Evolutionary conservation across 1,140 invertebrate species (phyloP).

Genomic region (Drosophila jambulina): DNA sequence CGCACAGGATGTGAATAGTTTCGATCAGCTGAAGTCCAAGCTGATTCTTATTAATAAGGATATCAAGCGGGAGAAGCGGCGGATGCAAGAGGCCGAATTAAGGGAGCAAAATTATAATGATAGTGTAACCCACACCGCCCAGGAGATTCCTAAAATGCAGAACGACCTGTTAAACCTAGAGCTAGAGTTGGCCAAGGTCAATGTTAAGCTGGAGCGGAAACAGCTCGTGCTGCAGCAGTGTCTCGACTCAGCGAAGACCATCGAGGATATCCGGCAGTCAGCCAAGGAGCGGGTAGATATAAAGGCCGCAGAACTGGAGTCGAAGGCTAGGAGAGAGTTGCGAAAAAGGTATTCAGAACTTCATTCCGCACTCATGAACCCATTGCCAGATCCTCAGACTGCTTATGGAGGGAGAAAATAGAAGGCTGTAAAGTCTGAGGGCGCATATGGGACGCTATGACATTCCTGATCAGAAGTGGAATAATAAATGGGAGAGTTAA

Average conservation of each 20-base stretch:
- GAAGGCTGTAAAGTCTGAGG: too few species aligned
- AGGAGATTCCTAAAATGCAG: neutral
- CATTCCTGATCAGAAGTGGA: neutral
- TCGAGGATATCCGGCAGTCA: neutral
- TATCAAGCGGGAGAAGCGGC: too few species aligned
- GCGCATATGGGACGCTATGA: neutral
- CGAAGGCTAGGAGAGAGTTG: rapidly evolving
- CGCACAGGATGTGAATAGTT: too few species aligned
- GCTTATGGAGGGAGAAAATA: too few species aligned
- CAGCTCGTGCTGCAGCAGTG: neutral
- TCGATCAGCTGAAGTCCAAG: rapidly evolving
- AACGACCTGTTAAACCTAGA: neutral
- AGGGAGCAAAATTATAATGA: too few species aligned
- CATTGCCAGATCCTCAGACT: too few species aligned
- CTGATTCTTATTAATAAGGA: rapidly evolving
- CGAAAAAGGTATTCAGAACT: rapidly evolving
- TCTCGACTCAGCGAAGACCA: neutral
- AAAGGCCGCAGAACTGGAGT: neutral
- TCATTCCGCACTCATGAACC: too few species aligned
- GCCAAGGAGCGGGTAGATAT: neutral
- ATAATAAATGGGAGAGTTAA: neutral
- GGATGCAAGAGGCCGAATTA: too few species aligned
- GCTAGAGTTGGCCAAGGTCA: neutral
- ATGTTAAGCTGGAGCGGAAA: neutral
- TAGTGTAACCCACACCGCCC: too few species aligned